phyloP scores from a whole-genome alignment of 2,888 invertebrate genomes.

The Pyrochroa serraticornis region DNA sequence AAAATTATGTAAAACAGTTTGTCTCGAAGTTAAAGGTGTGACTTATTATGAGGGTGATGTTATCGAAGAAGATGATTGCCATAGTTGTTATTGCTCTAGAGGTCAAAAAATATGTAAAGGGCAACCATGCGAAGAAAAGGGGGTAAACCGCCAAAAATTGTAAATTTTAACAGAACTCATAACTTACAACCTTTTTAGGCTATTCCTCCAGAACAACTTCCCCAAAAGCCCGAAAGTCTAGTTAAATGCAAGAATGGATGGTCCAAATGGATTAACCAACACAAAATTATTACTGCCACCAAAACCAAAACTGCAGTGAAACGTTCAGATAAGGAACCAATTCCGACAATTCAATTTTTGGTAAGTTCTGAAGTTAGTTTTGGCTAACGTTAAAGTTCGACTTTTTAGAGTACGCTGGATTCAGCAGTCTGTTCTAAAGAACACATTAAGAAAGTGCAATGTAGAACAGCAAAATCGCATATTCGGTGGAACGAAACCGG shows the following conservation, averaged over 20 bases:
- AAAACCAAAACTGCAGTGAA: constrained; percentile 49
- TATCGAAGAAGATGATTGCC: constrained; percentile 77
- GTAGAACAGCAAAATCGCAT: constrained; percentile 72
- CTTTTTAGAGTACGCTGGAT: constrained; percentile 62
- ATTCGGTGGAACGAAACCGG: constrained; percentile 71
- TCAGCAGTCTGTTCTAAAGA: no score
- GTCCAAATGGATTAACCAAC: constrained; percentile 79
- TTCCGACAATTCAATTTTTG: constrained; percentile 64
- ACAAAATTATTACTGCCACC: constrained; percentile 52
- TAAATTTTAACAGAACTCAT: no score
- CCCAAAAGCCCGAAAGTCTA: constrained; percentile 40
- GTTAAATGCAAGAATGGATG: constrained; percentile 72
- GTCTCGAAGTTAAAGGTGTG: constrained; percentile 70
- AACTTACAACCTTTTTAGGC: no score
- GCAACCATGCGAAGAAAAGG: constrained; percentile 65
- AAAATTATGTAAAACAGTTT: constrained; percentile 71
- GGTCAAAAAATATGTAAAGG: constrained; percentile 74
- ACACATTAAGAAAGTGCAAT: constrained; percentile 76
- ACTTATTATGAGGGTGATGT: constrained; percentile 77
- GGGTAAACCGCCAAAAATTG: not conserved
- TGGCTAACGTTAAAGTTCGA: no score
- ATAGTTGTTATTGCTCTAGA: constrained; percentile 78
- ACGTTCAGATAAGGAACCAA: constrained; percentile 62
- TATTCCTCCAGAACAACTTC: no score
- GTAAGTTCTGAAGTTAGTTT: no score